Percentiles rank a stretch among this genome's conserved stretches.
phyloP scores from a whole-genome alignment of 2,888 invertebrate species.

The Pheosia gnoma region DNA sequence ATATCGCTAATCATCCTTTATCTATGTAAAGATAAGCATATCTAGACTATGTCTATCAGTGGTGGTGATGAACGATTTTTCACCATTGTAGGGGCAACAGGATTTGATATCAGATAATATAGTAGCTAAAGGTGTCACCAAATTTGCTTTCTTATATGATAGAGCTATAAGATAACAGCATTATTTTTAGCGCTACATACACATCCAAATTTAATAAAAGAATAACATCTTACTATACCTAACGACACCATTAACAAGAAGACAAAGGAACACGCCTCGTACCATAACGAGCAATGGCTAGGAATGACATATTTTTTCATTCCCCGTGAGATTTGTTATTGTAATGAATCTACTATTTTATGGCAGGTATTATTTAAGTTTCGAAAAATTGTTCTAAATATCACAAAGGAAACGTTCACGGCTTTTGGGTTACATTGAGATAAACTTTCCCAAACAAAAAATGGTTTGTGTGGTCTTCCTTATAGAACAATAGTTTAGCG shows the following conservation, averaged over 20 bases:
- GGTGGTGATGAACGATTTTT: too few species aligned
- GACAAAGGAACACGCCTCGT: slow-evolving; percentile 19
- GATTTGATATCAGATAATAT: too few species aligned
- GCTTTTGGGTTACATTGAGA: background rate
- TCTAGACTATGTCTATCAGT: too few species aligned
- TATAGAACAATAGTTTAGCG: background rate
- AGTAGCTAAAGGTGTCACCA: background rate
- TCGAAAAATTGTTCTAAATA: background rate
- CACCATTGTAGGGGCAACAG: too few species aligned
- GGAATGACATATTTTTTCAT: slow-evolving; percentile 33
- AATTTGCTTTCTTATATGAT: background rate
- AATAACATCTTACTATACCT: background rate
- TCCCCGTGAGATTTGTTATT: slow-evolving; percentile 41
- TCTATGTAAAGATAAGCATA: too few species aligned
- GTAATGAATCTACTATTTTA: slow-evolving; percentile 35
- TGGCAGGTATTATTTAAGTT: slow-evolving; percentile 12
- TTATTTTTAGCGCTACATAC: background rate
- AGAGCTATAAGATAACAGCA: background rate
- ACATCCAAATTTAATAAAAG: background rate
- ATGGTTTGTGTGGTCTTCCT: background rate
- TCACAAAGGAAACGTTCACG: background rate
- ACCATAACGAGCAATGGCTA: slow-evolving; percentile 28
- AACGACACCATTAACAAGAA: slow-evolving; percentile 5
- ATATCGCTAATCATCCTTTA: too few species aligned
- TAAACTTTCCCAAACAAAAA: background rate